A percentile compares a stretch with the other conserved stretches of the same genome.
phyloP scores from a whole-genome alignment of 2,113 vertebrate genomes.

The Oncorhynchus gorbuscha region DNA sequence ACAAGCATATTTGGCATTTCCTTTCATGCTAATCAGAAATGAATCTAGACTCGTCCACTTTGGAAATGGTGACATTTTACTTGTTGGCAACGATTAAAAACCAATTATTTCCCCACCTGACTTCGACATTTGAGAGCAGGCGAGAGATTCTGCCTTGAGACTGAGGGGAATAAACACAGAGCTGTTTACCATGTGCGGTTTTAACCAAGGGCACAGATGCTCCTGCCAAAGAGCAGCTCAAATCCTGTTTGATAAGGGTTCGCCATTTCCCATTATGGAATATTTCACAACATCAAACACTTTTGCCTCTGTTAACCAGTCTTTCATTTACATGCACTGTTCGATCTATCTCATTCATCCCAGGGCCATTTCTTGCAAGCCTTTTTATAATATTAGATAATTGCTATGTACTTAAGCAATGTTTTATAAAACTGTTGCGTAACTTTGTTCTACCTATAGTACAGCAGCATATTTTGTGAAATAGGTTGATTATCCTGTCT shows the following conservation, averaged over 20 bases:
- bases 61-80: conserved; percentile 57
- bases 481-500: no score
- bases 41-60: conserved; percentile 52
- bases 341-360: conserved; percentile 62
- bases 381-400: conserved; percentile 60
- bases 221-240: conserved; percentile 4
- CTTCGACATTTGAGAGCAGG: conserved; percentile 60
- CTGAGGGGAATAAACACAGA: not conserved
- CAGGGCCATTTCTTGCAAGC: conserved; percentile 51
- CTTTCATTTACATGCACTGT: conserved; percentile 62
- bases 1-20: conserved; percentile 23
- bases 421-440: conserved; percentile 36
- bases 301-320: conserved; percentile 59
- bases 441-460: not conserved
- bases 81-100: conserved; percentile 60
- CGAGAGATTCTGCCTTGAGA: not conserved
- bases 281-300: conserved; percentile 68
- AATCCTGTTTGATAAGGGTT: conserved; percentile 11
- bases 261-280: conserved; percentile 58
- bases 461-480: no score
- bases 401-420: conserved; percentile 59
- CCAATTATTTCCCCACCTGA: conserved; percentile 57
- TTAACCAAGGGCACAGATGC: conserved; percentile 48
- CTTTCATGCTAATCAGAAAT: conserved; percentile 57
- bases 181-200: conserved; percentile 9